These are phyloP conservation scores for Grallaria varia DNA, from an alignment of 2,113 vertebrate species.

Conservation along the genomic window DNA sequence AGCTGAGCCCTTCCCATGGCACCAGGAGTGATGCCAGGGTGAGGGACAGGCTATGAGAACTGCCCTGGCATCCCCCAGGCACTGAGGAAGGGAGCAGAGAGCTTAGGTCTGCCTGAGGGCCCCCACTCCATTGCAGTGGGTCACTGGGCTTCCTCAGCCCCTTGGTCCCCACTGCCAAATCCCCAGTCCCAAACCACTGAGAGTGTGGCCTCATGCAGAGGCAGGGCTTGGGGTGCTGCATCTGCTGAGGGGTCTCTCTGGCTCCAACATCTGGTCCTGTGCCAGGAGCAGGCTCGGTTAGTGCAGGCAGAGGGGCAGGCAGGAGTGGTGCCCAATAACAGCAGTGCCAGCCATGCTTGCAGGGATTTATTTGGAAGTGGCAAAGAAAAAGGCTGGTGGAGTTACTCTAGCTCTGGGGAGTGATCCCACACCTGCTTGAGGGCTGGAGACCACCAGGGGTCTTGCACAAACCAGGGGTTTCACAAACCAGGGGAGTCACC, in stretches of 20 bases:
- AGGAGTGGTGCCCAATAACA: fast-evolving
- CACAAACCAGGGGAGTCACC: background rate
- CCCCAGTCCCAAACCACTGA: background rate
- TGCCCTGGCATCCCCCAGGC: background rate
- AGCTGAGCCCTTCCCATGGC: background rate
- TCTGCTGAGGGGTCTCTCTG: background rate
- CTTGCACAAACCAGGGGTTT: background rate
- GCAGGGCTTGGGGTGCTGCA: background rate
- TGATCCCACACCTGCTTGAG: fast-evolving
- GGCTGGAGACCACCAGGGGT: background rate
- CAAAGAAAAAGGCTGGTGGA: background rate
- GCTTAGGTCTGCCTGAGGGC: background rate
- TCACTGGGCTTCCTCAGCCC: fast-evolving
- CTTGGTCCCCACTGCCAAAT: background rate
- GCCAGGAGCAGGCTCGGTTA: background rate
- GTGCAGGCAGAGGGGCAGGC: background rate
- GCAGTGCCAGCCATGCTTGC: background rate
- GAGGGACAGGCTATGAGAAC: background rate
- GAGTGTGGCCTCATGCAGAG: fast-evolving
- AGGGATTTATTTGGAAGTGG: constrained; percentile 13
- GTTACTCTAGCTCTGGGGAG: background rate
- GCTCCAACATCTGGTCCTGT: background rate
- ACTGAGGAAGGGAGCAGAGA: background rate
- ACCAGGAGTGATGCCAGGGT: background rate
- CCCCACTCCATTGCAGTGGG: fast-evolving